Conservation (phyloP, 2,797 vertebrate genomes). For the Dallia pectoralis region DNA sequence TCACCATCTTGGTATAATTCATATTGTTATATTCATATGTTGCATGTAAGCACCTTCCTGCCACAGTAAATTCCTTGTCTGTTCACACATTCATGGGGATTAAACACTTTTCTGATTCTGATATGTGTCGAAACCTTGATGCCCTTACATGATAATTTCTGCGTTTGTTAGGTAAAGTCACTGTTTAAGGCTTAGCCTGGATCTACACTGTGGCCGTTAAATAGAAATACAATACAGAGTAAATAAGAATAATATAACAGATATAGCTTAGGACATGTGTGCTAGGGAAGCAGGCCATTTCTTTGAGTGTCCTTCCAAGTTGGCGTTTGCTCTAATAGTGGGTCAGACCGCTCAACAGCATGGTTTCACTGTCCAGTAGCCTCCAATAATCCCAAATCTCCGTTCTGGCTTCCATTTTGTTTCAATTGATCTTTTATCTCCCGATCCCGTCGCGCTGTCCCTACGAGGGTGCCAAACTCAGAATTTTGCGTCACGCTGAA, state of each 20-base stretch:
- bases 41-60: no score
- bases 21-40: no score
- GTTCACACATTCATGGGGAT: no score
- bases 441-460: constrained; percentile 48
- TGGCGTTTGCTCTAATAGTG: constrained; percentile 46
- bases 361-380: constrained; percentile 40
- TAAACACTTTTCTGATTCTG: no score
- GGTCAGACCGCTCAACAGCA: constrained; percentile 44
- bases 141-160: no score
- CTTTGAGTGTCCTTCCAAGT: constrained; percentile 55
- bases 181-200: constrained; percentile 28
- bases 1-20: no score
- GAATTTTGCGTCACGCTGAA: constrained; percentile 45
- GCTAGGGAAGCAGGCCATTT: constrained; percentile 52
- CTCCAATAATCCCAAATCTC: constrained; percentile 52
- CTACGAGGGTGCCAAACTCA: constrained; percentile 40
- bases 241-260: neutral
- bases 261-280: constrained; percentile 32
- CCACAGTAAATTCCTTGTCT: no score
- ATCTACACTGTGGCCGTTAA: constrained; percentile 25
- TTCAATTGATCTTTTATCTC: constrained; percentile 66
- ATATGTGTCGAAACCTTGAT: no score
- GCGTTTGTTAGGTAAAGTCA: no score
- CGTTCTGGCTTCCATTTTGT: constrained; percentile 52
- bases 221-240: neutral